Percentiles rank a stretch among this genome's conserved stretches.
Evolutionary conservation across 2,888 invertebrate genomes (phyloP).

Genomic region (Papilio elwesi): DNA sequence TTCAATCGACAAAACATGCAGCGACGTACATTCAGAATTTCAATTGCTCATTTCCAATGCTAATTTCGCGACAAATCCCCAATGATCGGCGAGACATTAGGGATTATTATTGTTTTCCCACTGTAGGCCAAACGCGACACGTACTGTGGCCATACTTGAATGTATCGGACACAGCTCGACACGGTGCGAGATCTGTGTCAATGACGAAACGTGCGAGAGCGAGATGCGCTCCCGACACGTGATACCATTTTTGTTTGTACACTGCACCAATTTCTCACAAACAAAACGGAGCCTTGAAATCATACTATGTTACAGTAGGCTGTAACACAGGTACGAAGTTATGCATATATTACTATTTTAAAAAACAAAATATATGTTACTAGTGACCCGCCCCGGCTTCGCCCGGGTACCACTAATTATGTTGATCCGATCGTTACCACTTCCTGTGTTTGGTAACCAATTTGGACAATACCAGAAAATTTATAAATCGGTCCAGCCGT

Average conservation of each 20-base stretch:
- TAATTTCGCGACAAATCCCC: slow-evolving; percentile 51
- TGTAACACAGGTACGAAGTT: slow-evolving; percentile 1
- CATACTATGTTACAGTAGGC: slow-evolving; percentile 24
- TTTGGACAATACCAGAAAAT: no score
- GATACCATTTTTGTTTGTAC: slow-evolving; percentile 39
- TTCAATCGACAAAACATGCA: slow-evolving; percentile 43
- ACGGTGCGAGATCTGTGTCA: slow-evolving; percentile 38
- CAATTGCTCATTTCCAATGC: slow-evolving; percentile 52
- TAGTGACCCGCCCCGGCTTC: no score
- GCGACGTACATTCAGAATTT: slow-evolving; percentile 48
- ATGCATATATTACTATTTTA: neutral
- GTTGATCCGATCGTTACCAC: no score
- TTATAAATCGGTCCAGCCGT: no score
- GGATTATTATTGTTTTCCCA: slow-evolving; percentile 47
- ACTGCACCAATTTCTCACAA: slow-evolving; percentile 42
- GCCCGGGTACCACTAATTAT: no score
- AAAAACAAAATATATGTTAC: no score
- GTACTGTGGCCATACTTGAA: slow-evolving; percentile 24
- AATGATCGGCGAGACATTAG: slow-evolving; percentile 47
- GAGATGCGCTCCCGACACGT: slow-evolving; percentile 45
- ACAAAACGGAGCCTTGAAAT: slow-evolving; percentile 21
- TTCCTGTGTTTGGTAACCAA: no score
- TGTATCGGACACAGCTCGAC: slow-evolving; percentile 39
- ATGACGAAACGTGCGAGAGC: slow-evolving; percentile 24
- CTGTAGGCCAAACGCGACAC: slow-evolving; percentile 36